Percentiles rank a stretch among this genome's conserved stretches.
These are phyloP conservation scores for Melanotus villosus DNA, from an alignment of 2,888 invertebrate species.

Conservation along the genomic window DNA sequence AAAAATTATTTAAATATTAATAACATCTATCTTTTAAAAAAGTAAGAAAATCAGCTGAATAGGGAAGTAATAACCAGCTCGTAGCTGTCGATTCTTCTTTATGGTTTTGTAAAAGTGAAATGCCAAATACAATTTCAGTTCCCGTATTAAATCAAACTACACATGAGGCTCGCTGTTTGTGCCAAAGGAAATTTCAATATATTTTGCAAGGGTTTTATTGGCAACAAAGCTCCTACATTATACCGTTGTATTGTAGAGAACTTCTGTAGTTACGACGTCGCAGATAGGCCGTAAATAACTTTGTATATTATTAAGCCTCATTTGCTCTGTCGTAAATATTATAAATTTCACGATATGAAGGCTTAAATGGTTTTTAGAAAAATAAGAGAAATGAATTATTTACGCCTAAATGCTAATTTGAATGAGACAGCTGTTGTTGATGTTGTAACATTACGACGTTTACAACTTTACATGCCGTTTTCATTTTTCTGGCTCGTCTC, in stretches of 20 bases:
- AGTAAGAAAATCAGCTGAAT: no score
- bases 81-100: no score
- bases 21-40: no score
- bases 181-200: slow-evolving; percentile 8
- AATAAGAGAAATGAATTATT: slow-evolving; percentile 4
- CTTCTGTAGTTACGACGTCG: slow-evolving; percentile 38
- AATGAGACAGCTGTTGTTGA: no score
- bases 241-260: slow-evolving; percentile 3
- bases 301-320: slow-evolving; percentile 37
- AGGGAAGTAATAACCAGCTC: no score
- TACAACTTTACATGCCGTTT: no score
- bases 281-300: slow-evolving; percentile 40
- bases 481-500: no score
- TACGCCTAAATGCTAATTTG: not conserved
- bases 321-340: slow-evolving; percentile 35
- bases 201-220: slow-evolving; percentile 32
- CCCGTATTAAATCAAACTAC: not conserved
- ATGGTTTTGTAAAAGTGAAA: no score
- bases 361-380: not conserved
- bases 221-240: slow-evolving; percentile 23
- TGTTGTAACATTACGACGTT: no score
- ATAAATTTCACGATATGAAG: slow-evolving; percentile 19
- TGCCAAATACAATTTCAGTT: no score
- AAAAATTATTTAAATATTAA: no score
- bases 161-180: not conserved